These are phyloP conservation scores for Drosophila villosipedis DNA, from an alignment of 2,888 invertebrate species.

Conservation along the genomic window DNA sequence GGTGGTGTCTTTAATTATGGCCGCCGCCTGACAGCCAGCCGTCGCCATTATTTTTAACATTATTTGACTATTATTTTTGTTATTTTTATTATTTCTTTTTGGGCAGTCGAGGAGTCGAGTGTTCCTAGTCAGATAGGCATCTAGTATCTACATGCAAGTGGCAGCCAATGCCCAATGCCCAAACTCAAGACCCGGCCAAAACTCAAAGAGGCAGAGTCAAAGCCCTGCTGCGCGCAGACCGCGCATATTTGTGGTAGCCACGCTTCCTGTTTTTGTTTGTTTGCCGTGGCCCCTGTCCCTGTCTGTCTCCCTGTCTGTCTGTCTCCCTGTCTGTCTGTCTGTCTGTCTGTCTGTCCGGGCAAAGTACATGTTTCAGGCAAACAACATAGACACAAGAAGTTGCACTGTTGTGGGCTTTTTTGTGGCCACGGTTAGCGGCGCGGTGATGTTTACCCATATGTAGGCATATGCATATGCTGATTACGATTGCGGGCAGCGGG, in stretches of 20 bases:
- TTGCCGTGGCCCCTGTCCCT: slow-evolving; percentile 46
- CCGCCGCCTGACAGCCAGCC: slow-evolving; percentile 60
- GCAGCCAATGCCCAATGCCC: slow-evolving; percentile 59
- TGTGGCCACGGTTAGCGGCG: slow-evolving; percentile 71
- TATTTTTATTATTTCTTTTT: slow-evolving; percentile 29
- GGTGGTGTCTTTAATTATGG: slow-evolving; percentile 75
- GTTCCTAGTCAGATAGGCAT: slow-evolving; percentile 70
- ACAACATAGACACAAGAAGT: slow-evolving; percentile 76
- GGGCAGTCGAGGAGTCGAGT: slow-evolving; percentile 35
- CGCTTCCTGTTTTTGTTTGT: slow-evolving; percentile 81
- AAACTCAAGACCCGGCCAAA: slow-evolving; percentile 27
- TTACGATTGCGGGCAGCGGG: slow-evolving; percentile 67
- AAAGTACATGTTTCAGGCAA: slow-evolving; percentile 45
- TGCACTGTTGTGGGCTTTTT: slow-evolving; percentile 65
- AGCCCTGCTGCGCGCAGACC: slow-evolving; percentile 52
- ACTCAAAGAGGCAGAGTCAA: slow-evolving; percentile 36
- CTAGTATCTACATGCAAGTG: slow-evolving; percentile 79
- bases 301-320: slow-evolving; percentile 4
- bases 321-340: neutral
- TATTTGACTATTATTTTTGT: slow-evolving; percentile 45
- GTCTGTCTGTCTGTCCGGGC: neutral
- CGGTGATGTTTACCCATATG: slow-evolving; percentile 83
- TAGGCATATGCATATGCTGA: slow-evolving; percentile 81
- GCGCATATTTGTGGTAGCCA: slow-evolving; percentile 81
- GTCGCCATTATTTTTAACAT: slow-evolving; percentile 63